phyloP scores from a whole-genome alignment of 1,140 invertebrate genomes.

The Drosophila kikkawai region DNA sequence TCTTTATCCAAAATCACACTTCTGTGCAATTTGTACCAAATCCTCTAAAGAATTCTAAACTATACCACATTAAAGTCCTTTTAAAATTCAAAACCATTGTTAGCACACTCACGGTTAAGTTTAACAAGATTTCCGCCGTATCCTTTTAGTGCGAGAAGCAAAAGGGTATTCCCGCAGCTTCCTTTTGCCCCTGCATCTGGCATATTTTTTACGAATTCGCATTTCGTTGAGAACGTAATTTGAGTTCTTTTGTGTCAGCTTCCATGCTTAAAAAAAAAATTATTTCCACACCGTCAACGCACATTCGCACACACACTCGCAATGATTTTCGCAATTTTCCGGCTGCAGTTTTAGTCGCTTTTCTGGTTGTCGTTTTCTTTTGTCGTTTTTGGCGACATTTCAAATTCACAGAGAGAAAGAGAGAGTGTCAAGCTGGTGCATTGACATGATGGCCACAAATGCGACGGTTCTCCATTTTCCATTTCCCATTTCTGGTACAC shows the following conservation, averaged over 20 bases:
- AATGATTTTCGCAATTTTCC: constrained; percentile 38
- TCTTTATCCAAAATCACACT: neutral
- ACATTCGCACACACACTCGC: constrained; percentile 34
- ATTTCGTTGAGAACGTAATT: constrained; percentile 75
- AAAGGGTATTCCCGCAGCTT: neutral
- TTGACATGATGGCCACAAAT: constrained; percentile 76
- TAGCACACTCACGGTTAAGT: constrained; percentile 23
- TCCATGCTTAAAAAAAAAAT: constrained; percentile 33
- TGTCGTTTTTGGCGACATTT: constrained; percentile 70
- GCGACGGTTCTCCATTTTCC: constrained; percentile 31
- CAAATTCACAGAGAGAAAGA: constrained; percentile 70
- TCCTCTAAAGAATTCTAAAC: neutral
- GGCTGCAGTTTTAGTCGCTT: constrained; percentile 34
- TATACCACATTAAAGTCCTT: neutral
- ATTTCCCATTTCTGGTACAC: constrained; percentile 31
- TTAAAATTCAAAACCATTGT: constrained; percentile 22
- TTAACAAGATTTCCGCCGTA: constrained; percentile 26
- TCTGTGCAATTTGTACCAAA: neutral
- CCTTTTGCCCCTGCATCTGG: neutral
- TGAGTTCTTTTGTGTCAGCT: constrained; percentile 63
- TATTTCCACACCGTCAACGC: constrained; percentile 27
- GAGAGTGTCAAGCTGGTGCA: constrained; percentile 74
- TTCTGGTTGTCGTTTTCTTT: constrained; percentile 30
- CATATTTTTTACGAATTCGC: constrained; percentile 42
- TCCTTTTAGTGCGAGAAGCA: constrained; percentile 25